Conservation (phyloP, 2,888 invertebrate species). For the Seira sanloemensis region DNA sequence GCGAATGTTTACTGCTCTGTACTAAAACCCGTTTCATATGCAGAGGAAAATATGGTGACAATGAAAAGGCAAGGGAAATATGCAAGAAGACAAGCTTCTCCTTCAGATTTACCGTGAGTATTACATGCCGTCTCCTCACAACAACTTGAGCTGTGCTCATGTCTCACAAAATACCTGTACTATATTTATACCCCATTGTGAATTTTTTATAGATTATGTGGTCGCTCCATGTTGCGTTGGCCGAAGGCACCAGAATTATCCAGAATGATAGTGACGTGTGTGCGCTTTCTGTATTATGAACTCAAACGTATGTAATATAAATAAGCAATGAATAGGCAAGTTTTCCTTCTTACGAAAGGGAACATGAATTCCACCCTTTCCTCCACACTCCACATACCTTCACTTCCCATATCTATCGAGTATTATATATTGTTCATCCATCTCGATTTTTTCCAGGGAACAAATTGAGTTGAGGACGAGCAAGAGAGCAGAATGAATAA, state of each 20-base stretch:
- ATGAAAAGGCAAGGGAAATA: too few species aligned
- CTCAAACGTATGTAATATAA: neutral
- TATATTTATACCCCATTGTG: neutral
- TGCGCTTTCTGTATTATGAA: too few species aligned
- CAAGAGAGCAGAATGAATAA: constrained; percentile 66
- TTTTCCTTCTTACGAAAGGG: neutral
- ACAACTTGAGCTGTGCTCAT: too few species aligned
- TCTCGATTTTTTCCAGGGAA: constrained; percentile 21
- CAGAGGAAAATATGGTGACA: too few species aligned
- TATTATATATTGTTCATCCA: neutral
- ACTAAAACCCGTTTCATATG: too few species aligned
- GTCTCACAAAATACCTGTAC: neutral
- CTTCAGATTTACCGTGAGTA: too few species aligned
- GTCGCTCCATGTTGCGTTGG: neutral
- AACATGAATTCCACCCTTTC: too few species aligned
- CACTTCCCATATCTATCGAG: neutral
- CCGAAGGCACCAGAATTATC: neutral
- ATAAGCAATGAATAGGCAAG: neutral
- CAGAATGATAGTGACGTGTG: too few species aligned
- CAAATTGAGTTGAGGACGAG: constrained; percentile 61
- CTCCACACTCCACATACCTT: neutral
- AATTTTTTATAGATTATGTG: neutral
- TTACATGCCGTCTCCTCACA: too few species aligned
- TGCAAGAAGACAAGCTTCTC: too few species aligned
- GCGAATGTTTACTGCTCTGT: too few species aligned